Evolutionary conservation across 1,140 invertebrate genomes (phyloP), one percentile per base, ranked within the genome.

Genomic region (Lucilia sericata): DNA sequence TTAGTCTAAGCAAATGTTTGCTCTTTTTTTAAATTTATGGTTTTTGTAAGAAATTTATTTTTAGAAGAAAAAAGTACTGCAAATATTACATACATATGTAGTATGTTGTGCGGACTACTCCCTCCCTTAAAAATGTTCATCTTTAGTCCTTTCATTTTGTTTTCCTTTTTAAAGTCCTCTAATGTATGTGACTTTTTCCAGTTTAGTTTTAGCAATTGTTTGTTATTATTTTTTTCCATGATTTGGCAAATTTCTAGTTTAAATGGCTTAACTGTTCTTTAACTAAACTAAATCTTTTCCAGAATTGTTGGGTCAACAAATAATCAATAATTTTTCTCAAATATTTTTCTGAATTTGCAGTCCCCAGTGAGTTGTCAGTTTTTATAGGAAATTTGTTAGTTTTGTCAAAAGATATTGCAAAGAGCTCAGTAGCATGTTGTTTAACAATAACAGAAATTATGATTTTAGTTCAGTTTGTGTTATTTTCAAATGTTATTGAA

Each of bases 101-200:
- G 42, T 47, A 36, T 80, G 19, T 49, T 80, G 42, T 49, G 76
- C 5, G 2, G 9, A 21, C n/a, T 80, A 9, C 76, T 21, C 42
- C 76, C n/a, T 21, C 42, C 25, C 17, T 70, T 34, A 75, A 76
- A 42, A 76, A 8, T 42, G 5, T 10, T 42, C 17, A 76, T 30
- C 8, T 74, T 5, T 34, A 75, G 76, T 21, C 13, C 25, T 13
- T 47, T 70, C 86, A 85, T 87, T 85, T 87, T 87, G 86, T 87
- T 87, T 65, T 87, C 89, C 87, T 87, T 84, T 89, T 89, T 89
- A 89, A 89, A 87, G 87, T 88, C 88, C 88, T 89, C 88, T 89
- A 89, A 89, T 89, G 88, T 89, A 89, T 89, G 87, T 89, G 88
- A 89, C 88, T 89, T 89, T 89, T 25, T 51, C 42, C 86, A 87